Evolutionary conservation across 2,797 vertebrate genomes (phyloP).

Genomic region (Hylomyscus alleni): DNA sequence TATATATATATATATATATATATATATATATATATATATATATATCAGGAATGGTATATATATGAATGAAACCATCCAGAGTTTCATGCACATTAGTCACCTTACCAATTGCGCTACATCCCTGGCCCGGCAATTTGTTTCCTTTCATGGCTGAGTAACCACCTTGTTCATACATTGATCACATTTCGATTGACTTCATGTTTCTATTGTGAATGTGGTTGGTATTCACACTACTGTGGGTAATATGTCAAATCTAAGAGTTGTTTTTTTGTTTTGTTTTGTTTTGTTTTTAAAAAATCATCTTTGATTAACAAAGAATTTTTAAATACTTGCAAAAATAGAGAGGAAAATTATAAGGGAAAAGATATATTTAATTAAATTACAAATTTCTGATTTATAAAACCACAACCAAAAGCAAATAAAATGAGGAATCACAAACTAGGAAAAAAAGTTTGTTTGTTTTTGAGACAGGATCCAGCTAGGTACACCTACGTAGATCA

Average conservation of each 20-base stretch:
- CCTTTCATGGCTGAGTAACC: too few species aligned
- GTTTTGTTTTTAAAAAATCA: too few species aligned
- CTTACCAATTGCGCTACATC: background rate
- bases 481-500: background rate
- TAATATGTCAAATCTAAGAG: background rate
- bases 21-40: too few species aligned
- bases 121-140: background rate
- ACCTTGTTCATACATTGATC: background rate
- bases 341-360: background rate
- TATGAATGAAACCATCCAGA: too few species aligned
- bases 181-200: background rate
- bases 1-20: too few species aligned
- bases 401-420: background rate
- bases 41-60: too few species aligned
- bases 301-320: background rate
- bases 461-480: background rate
- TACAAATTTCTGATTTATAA: conserved; percentile 6
- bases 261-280: background rate
- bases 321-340: background rate
- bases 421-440: conserved; percentile 12
- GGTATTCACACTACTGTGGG: background rate
- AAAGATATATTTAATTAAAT: background rate
- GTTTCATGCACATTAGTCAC: background rate
- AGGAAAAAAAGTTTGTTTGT: background rate
- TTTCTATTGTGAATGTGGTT: background rate